Evolutionary conservation across 2,113 vertebrate genomes (phyloP).

Genomic region (Pygoscelis adeliae): DNA sequence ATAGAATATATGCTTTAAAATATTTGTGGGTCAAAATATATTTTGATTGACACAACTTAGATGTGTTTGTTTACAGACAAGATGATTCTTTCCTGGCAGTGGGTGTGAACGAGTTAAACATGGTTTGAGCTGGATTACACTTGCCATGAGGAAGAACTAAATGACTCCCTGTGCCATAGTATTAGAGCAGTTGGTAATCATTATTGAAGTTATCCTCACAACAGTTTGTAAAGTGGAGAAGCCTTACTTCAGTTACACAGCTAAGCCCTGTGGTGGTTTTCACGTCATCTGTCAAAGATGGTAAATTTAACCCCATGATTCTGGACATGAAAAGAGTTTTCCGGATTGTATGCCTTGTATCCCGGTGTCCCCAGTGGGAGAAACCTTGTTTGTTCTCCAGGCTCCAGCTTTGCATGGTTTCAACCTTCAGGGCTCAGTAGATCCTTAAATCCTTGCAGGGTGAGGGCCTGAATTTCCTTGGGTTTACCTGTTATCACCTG

Average conservation of each 20-base stretch:
- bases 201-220: not conserved
- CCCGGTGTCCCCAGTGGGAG: not conserved
- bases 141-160: not conserved
- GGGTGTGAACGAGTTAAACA: not conserved
- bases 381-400: not conserved
- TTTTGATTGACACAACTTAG: not conserved
- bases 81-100: not conserved
- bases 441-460: not conserved
- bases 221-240: not conserved
- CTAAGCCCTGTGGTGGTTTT: not conserved
- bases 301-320: not conserved
- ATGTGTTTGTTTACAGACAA: not conserved
- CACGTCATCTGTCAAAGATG: not conserved
- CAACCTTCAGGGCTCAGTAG: not conserved
- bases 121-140: not conserved
- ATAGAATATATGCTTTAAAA: not conserved
- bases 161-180: not conserved
- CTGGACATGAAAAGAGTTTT: not conserved
- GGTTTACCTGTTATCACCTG: not conserved
- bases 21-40: not conserved
- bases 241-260: too few species aligned
- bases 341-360: not conserved
- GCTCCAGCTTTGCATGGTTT: not conserved
- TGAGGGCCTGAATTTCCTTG: not conserved
- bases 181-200: not conserved